These are phyloP conservation scores for Plumapathes pennacea DNA, from an alignment of 92 coral and sea anemone species.

Conservation along the genomic window DNA sequence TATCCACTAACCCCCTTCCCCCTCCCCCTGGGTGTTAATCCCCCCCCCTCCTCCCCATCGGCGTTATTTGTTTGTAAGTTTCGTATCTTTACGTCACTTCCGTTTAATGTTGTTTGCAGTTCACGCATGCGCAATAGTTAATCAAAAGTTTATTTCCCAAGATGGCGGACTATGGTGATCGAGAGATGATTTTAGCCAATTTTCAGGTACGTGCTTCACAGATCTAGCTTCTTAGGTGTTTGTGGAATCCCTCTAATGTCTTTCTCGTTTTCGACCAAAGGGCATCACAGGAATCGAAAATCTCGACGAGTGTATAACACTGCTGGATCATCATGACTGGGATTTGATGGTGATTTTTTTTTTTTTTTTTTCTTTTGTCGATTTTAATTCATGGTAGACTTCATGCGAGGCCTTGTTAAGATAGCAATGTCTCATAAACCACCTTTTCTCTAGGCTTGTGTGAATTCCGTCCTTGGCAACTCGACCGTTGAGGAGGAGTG, in stretches of 20 bases:
- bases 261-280: slow-evolving; percentile 23
- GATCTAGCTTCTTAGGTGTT: not conserved
- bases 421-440: not conserved
- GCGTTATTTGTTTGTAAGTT: too few relatives aligned
- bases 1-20: too few relatives aligned
- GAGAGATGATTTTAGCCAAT: slow-evolving; percentile 98
- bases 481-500: too few relatives aligned
- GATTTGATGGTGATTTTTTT: slow-evolving; percentile 75
- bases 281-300: slow-evolving; percentile 97
- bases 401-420: not conserved
- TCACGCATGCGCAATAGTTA: slow-evolving; percentile 64
- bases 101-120: too few relatives aligned
- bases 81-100: too few relatives aligned
- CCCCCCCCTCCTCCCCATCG: too few relatives aligned
- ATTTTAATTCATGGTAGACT: slow-evolving; percentile 3
- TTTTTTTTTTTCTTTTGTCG: not conserved
- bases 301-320: slow-evolving; percentile 91
- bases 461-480: slow-evolving; percentile 89
- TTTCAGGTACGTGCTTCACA: slow-evolving; percentile 72
- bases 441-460: slow-evolving; percentile 68
- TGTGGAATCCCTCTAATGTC: not conserved
- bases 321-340: slow-evolving; percentile 94
- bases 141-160: slow-evolving; percentile 52
- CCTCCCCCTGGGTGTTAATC: too few relatives aligned
- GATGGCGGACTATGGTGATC: slow-evolving; percentile 98